These are phyloP conservation scores for Dicerorhinus sumatrensis DNA, from an alignment of 2,113 vertebrate species.

Conservation along the genomic window DNA sequence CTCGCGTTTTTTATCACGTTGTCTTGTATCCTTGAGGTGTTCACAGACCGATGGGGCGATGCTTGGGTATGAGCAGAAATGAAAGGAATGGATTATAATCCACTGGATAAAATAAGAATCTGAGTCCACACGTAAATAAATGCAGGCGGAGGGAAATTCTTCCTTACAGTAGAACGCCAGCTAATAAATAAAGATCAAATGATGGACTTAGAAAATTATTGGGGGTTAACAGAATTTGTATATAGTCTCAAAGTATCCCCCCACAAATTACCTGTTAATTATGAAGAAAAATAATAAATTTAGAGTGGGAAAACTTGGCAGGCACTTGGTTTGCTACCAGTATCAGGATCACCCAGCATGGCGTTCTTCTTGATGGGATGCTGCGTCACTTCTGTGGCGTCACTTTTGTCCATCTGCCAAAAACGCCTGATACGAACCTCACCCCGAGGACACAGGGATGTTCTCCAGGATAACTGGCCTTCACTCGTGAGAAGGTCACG, in stretches of 20 bases:
- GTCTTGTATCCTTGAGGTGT: too few relatives aligned
- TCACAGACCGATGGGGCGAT: neutral
- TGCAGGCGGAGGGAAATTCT: neutral
- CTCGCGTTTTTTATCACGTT: too few relatives aligned
- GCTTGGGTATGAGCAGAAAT: neutral
- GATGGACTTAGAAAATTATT: neutral
- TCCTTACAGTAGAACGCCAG: neutral
- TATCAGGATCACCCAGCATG: neutral
- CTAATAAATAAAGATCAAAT: neutral
- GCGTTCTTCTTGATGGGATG: neutral
- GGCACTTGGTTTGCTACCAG: neutral
- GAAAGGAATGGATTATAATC: neutral
- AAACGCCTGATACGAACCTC: fast-evolving
- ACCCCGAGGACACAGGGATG: too few relatives aligned
- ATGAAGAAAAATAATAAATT: neutral
- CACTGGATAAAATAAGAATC: too few relatives aligned
- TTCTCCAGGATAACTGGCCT: too few relatives aligned
- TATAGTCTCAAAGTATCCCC: neutral
- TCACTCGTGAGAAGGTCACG: neutral
- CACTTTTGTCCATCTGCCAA: neutral
- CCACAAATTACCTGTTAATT: neutral
- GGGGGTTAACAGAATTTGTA: neutral
- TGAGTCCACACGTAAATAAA: neutral
- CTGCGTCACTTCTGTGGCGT: neutral
- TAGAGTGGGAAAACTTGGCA: neutral